These are phyloP conservation scores for Episyrphus balteatus DNA, from an alignment of 1,140 invertebrate genomes.

Conservation along the genomic window DNA sequence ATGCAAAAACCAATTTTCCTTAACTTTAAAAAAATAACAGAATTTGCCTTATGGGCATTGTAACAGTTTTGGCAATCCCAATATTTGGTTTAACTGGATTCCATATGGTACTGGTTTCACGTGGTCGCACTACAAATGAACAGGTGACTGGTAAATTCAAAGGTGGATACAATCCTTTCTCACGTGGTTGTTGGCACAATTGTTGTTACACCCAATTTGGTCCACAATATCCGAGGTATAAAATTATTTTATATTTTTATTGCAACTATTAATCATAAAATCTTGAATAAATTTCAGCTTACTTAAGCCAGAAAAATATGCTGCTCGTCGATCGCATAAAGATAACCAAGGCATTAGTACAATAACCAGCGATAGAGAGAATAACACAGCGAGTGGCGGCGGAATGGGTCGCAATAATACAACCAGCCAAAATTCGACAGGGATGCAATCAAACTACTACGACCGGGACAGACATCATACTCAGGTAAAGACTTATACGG, in stretches of 20 bases:
- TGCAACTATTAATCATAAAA: neutral
- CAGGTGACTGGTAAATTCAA: conserved; percentile 98
- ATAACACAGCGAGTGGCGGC: conserved; percentile 19
- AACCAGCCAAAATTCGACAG: conserved; percentile 39
- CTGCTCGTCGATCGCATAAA: conserved; percentile 31
- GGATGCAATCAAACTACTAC: conserved; percentile 34
- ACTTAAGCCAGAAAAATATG: conserved; percentile 42
- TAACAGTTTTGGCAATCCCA: conserved; percentile 84
- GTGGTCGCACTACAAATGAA: conserved; percentile 99
- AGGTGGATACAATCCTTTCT: conserved; percentile 94
- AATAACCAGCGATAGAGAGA: conserved; percentile 34
- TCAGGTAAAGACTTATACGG: conserved; percentile 93
- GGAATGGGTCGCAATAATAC: conserved; percentile 22
- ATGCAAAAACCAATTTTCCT: conserved; percentile 29
- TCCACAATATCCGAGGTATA: conserved; percentile 88
- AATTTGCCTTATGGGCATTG: conserved; percentile 85
- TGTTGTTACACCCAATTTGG: conserved; percentile 93
- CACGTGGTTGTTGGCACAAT: conserved; percentile 83
- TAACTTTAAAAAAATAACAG: conserved; percentile 43
- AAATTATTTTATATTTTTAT: neutral
- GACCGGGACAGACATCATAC: conserved; percentile 46
- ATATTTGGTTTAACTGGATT: conserved; percentile 96
- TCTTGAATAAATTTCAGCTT: conserved; percentile 28
- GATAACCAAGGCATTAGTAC: conserved; percentile 35
- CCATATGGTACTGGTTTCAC: conserved; percentile 90